Evolutionary conservation across 2,113 vertebrate genomes (phyloP).

Genomic region (Petaurus breviceps): DNA sequence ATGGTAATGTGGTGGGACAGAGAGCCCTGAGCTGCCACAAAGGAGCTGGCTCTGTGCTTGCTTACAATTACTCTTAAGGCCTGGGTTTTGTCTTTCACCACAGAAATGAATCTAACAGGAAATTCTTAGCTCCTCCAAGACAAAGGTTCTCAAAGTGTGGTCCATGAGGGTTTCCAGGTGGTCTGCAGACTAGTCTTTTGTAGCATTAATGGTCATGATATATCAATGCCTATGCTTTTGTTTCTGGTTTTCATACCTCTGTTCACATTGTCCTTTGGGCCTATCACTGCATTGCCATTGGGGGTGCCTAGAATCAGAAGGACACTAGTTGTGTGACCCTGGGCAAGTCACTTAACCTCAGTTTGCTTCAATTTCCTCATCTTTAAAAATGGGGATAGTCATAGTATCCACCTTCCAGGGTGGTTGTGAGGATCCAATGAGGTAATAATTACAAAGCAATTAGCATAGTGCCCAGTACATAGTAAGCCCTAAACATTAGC

Average conservation of each 20-base stretch:
- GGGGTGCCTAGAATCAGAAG: neutral
- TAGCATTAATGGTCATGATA: neutral
- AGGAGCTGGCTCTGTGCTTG: constrained; percentile 44
- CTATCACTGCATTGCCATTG: neutral
- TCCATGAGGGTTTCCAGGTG: constrained; percentile 59
- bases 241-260: constrained; percentile 22
- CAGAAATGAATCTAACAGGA: constrained; percentile 64
- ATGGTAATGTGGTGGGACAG: neutral
- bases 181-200: constrained; percentile 43
- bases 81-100: constrained; percentile 57
- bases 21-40: neutral
- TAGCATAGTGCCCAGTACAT: no score
- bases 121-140: constrained; percentile 39
- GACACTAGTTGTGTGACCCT: neutral
- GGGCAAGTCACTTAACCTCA: neutral
- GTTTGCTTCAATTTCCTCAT: neutral
- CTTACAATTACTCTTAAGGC: constrained; percentile 38
- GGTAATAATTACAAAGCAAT: neutral
- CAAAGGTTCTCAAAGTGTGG: constrained; percentile 62
- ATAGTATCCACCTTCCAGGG: neutral
- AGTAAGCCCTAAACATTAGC: neutral
- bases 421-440: neutral
- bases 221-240: constrained; percentile 3
- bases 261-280: neutral
- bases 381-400: neutral